Evolutionary conservation across 1,140 invertebrate genomes (phyloP), one percentile per base, ranked within the genome.

Genomic region (Scaptomyza pallida): DNA sequence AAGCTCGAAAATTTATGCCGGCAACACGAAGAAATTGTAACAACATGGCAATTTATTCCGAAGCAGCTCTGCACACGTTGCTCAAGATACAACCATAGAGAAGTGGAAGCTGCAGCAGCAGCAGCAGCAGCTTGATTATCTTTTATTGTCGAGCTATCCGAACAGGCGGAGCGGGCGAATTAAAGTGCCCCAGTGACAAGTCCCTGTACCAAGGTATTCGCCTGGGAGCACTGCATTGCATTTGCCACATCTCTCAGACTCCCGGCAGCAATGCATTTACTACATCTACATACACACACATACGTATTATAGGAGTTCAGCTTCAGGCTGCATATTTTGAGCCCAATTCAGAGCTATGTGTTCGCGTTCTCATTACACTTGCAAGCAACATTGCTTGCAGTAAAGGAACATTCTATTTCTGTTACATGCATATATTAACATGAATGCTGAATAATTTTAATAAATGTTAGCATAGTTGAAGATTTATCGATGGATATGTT

Each of bases 21-120:
- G 56, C 71, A 81, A 89, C 80, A 82, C 62, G 79, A 85, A 72
- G 73, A 85, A 88, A 78, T 89, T 86, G 80, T 81, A 86, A 89
- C 78, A 81, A 75, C 81, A 81, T 86, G 73, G 82, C 82, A 86
- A 86, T 86, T 81, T 86, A 86, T 86, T 88, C 78, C 78, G 26
- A 65, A 78, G 79, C 56, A 75, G 65, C 54, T 30, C 26, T 64
- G 47, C 52, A 40, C 6, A 47, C 45, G 45, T n/a, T 13, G 45
- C 45, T 47, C 12, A 12, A 52, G 50, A 37, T 37, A 52, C 33
- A 37, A 37, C 6, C 33, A 37, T 37, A n/a, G 33, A 37, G 33
- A 12, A 30, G 8, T 30, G 10, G 33, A 26, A 67, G 37, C 61
- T 26, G 23, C 21, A 23, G 5, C 21, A 23, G 21, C 23, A 26